Evolutionary conservation across 64 coral and sea anemone species (phyloP).

Genomic region (Anthopleura sola): DNA sequence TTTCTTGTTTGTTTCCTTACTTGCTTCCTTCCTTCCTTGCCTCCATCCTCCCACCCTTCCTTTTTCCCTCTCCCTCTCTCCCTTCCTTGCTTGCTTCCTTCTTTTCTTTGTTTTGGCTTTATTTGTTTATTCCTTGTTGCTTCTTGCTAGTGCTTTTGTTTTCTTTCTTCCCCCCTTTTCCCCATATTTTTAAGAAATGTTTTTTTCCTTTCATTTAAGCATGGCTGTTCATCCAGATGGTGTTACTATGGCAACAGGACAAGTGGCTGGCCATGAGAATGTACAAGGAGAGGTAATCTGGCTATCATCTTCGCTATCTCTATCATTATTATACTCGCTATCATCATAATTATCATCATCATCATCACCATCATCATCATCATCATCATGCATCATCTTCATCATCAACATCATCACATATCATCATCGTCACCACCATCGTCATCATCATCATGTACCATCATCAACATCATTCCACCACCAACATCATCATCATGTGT

Average conservation of each 20-base stretch:
- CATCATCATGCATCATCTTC: neutral
- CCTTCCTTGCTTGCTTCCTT: neutral
- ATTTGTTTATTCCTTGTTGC: neutral
- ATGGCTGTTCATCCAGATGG: slow-evolving; percentile 72
- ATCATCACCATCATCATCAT: neutral
- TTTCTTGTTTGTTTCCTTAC: too few relatives aligned
- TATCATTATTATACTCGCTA: neutral
- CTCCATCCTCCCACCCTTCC: too few relatives aligned
- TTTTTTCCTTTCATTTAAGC: slow-evolving; percentile 27
- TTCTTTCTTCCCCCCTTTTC: too few relatives aligned
- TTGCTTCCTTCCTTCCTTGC: too few relatives aligned
- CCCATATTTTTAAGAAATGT: neutral
- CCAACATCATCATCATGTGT: neutral
- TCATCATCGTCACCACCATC: neutral
- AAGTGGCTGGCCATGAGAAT: slow-evolving; percentile 67
- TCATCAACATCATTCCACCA: neutral
- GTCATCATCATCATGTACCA: neutral
- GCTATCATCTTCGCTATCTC: neutral
- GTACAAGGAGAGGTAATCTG: slow-evolving; percentile 51
- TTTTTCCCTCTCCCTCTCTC: neutral
- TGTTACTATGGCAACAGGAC: slow-evolving; percentile 65
- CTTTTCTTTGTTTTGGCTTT: neutral
- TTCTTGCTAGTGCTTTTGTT: too few relatives aligned
- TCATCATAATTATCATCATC: neutral
- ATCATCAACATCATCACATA: too few relatives aligned